Conservation (phyloP, 2,797 vertebrate species). For the Otolemur crassicaudatus region DNA sequence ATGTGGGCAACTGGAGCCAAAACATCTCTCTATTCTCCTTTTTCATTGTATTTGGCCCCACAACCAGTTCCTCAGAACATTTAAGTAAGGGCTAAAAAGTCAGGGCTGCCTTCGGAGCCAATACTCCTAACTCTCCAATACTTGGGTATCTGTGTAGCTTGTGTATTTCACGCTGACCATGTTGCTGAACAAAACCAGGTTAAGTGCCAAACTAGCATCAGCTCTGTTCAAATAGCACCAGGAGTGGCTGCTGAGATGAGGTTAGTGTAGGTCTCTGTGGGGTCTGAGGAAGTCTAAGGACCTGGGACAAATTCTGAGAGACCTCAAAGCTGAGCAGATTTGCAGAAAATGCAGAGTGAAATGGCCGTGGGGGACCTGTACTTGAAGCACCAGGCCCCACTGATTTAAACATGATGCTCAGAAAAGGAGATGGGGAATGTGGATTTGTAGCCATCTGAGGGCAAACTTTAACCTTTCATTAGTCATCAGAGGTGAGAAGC, state of each 20-base stretch:
- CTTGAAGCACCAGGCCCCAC: not conserved
- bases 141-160: not conserved
- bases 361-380: not conserved
- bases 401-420: not conserved
- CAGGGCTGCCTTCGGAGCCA: not conserved
- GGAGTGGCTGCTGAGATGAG: not conserved
- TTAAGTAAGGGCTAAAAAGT: not conserved
- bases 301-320: not conserved
- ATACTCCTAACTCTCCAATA: slow-evolving; percentile 9
- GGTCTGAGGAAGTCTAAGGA: not conserved
- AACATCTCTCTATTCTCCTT: not conserved
- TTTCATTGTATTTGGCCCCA: not conserved
- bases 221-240: not conserved
- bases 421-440: not conserved
- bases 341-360: not conserved
- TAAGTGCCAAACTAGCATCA: not conserved
- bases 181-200: not conserved
- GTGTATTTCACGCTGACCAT: not conserved
- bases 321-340: not conserved
- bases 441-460: not conserved
- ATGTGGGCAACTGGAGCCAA: not conserved
- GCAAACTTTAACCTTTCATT: not conserved
- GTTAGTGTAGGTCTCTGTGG: not conserved
- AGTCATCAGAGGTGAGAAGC: not conserved
- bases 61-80: slow-evolving; percentile 23